These are phyloP conservation scores for Hyla sarda DNA, from an alignment of 2,113 vertebrate genomes.

Conservation along the genomic window DNA sequence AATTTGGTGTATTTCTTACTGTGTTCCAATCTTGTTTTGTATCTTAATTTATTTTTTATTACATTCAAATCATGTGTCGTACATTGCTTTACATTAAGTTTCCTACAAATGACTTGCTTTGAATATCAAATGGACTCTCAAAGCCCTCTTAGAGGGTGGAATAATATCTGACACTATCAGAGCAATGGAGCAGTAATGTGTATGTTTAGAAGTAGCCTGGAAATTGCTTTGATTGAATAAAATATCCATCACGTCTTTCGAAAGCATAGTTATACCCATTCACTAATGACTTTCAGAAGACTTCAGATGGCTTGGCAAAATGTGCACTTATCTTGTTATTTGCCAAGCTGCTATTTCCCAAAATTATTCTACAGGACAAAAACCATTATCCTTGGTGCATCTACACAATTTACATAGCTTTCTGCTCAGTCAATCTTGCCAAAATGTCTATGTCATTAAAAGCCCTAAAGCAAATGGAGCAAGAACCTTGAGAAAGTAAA, in stretches of 20 bases:
- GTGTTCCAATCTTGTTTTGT: neutral
- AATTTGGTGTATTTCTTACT: neutral
- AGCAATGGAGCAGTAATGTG: constrained; percentile 15
- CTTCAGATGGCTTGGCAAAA: neutral
- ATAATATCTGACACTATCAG: neutral
- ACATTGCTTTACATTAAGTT: neutral
- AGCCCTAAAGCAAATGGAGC: constrained; percentile 35
- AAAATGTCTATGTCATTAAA: constrained; percentile 45
- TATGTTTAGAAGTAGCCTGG: constrained; percentile 1
- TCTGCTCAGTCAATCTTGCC: constrained; percentile 15
- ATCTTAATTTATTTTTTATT: neutral
- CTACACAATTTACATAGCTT: constrained; percentile 9
- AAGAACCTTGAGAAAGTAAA: constrained; percentile 26
- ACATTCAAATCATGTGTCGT: neutral
- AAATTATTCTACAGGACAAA: constrained; percentile 17
- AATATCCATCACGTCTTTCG: constrained; percentile 8
- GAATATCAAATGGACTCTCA: neutral
- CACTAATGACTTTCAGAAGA: constrained; percentile 17
- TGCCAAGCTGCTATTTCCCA: constrained; percentile 11
- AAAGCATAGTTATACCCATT: constrained; percentile 1
- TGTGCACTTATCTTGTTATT: neutral
- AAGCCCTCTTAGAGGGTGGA: neutral
- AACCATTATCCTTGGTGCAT: constrained; percentile 13
- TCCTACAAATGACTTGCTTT: neutral
- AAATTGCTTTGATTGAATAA: neutral